phyloP scores from a whole-genome alignment of 2,888 invertebrate species.

The Atrina japonica region DNA sequence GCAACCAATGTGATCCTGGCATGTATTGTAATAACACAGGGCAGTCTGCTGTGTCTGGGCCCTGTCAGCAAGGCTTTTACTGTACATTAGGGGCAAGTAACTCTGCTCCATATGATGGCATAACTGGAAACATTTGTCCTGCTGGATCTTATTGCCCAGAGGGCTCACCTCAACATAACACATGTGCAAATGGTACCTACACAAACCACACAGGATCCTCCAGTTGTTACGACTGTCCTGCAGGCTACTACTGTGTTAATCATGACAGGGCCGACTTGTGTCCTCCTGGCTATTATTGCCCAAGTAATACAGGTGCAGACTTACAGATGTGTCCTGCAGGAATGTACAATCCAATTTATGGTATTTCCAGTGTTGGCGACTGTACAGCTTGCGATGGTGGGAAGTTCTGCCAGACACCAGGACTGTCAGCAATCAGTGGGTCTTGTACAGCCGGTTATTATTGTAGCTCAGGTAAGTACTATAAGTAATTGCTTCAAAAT shows the following conservation, averaged over 20 bases:
- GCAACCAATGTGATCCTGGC: slow-evolving; percentile 75
- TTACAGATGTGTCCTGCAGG: slow-evolving; percentile 76
- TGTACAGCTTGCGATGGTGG: slow-evolving; percentile 78
- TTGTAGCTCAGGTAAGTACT: slow-evolving; percentile 69
- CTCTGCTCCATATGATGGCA: slow-evolving; percentile 70
- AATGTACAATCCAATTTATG: slow-evolving; percentile 72
- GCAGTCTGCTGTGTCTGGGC: slow-evolving; percentile 64
- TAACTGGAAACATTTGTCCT: slow-evolving; percentile 77
- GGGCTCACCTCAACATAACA: slow-evolving; percentile 67
- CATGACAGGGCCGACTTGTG: slow-evolving; percentile 75
- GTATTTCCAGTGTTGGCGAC: slow-evolving; percentile 64
- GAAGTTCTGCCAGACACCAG: slow-evolving; percentile 72
- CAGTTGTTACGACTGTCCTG: slow-evolving; percentile 75
- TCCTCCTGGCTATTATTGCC: slow-evolving; percentile 75
- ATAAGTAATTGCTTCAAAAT: too few relatives aligned
- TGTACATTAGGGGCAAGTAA: slow-evolving; percentile 68
- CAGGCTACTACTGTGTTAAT: slow-evolving; percentile 74
- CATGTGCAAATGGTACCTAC: slow-evolving; percentile 78
- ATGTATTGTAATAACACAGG: slow-evolving; percentile 75
- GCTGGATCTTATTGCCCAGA: slow-evolving; percentile 73
- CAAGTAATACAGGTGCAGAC: slow-evolving; percentile 75
- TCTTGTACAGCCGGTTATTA: slow-evolving; percentile 76
- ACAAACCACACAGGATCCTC: slow-evolving; percentile 76
- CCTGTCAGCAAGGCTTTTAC: slow-evolving; percentile 74
- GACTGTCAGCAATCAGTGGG: slow-evolving; percentile 62